Base-by-base conservation (phyloP, 2,797 vertebrate genomes). In the Thunnus albacares region DNA sequence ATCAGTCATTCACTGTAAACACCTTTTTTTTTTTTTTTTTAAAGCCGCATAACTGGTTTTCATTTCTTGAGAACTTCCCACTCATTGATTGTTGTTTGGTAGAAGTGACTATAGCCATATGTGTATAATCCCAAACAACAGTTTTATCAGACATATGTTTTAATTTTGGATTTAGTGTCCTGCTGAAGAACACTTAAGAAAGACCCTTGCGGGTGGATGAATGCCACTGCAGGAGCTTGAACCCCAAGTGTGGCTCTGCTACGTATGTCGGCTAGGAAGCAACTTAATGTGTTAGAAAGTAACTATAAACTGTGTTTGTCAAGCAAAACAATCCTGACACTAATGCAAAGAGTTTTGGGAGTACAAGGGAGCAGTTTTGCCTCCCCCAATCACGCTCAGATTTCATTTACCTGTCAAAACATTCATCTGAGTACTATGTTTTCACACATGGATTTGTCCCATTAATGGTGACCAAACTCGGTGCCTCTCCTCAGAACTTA, bases 31-130 rank as follows among this genome's bases (percentile, higher is more conserved):
- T 56, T 7, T 38, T 11, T 38, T 38, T 13, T 45, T 30, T 49
- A 35, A 71, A 75, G 30, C 20, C 14, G 35, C 10, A 17, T 0
- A 64, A 71, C 70, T 38, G 18, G 33, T 81, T 89, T 77, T 41
- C 28, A 55, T 56, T 62, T 33, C 6, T 38, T 28, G 0, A 30
- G 45, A 52, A 59, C 63, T 57, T 73, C 11, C 43, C 2, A 18
- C 43, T 30, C 28, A 30, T 61, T 75, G 41, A 12, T 20, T 43
- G 5, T 62, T 75, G 3, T 49, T 68, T 18, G 6, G 3, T 55
- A 12, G 17, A 66, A 75, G 41, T 38, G 17, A 20, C 13, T 15
- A 30, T 57, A 17, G 5, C 3, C 51, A n/a, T 38, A 8, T 2
- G 33, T 69, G 15, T 28, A 53, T 52, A 35, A 59, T 45, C 6